phyloP scores from a whole-genome alignment of 2,888 invertebrate genomes.

The Eurytoma adleriae region DNA sequence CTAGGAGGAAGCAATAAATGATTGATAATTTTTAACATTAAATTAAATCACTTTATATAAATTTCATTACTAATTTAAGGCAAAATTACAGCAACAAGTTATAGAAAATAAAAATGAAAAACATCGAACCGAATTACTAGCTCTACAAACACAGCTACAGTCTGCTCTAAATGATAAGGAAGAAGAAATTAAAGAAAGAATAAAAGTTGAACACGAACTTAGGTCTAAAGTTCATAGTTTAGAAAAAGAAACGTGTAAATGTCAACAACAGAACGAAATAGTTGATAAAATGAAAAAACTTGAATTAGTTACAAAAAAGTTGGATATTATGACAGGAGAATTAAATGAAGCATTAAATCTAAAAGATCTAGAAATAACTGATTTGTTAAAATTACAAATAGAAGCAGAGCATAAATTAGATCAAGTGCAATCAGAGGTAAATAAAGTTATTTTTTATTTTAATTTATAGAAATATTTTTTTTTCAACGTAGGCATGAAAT shows the following conservation, averaged over 20 bases:
- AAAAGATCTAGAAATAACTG: slow-evolving; percentile 57
- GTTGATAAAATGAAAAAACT: slow-evolving; percentile 47
- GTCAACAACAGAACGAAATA: slow-evolving; percentile 54
- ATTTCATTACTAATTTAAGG: slow-evolving; percentile 60
- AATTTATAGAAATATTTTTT: neutral
- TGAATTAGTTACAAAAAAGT: slow-evolving; percentile 31
- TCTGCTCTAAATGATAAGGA: slow-evolving; percentile 55
- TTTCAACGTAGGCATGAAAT: too few species aligned
- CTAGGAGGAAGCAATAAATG: neutral
- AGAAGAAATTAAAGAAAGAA: slow-evolving; percentile 57
- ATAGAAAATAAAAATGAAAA: slow-evolving; percentile 63
- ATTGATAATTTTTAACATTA: slow-evolving; percentile 4
- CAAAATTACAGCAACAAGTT: slow-evolving; percentile 66
- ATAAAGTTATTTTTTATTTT: slow-evolving; percentile 9
- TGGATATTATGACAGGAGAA: slow-evolving; percentile 56
- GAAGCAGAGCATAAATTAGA: slow-evolving; percentile 59
- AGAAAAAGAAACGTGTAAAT: slow-evolving; percentile 52
- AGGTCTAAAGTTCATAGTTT: slow-evolving; percentile 50
- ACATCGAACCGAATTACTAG: slow-evolving; percentile 61
- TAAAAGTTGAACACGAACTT: slow-evolving; percentile 58
- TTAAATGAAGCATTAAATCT: slow-evolving; percentile 53
- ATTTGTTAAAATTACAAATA: slow-evolving; percentile 52
- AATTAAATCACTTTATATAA: neutral
- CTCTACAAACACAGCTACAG: slow-evolving; percentile 62
- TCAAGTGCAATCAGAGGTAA: slow-evolving; percentile 56